Conservation (phyloP, 2,888 invertebrate genomes). For the Drosophila nigricruria region DNA sequence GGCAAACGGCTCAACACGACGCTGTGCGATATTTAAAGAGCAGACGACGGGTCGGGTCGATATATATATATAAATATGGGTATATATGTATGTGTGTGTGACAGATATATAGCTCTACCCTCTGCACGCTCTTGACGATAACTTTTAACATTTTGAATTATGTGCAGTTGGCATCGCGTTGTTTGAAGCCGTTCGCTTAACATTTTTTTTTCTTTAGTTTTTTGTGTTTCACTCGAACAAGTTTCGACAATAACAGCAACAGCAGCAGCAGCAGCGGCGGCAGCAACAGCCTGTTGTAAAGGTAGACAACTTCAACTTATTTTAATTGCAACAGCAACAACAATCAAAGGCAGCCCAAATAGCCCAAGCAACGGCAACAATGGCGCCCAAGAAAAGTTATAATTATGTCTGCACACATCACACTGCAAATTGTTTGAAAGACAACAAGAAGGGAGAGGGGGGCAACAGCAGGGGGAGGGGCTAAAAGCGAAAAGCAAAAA, state of each 20-base stretch:
- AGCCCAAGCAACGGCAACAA: slow-evolving; percentile 40
- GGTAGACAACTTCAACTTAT: slow-evolving; percentile 81
- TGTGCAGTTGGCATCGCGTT: slow-evolving; percentile 63
- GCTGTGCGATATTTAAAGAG: slow-evolving; percentile 59
- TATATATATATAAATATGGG: background rate
- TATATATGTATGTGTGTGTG: background rate
- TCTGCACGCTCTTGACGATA: slow-evolving; percentile 72
- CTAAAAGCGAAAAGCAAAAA: slow-evolving; percentile 1
- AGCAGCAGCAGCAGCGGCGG: slow-evolving; percentile 8
- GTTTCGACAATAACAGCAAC: slow-evolving; percentile 49
- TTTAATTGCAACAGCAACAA: slow-evolving; percentile 73
- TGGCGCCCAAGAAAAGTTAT: slow-evolving; percentile 70
- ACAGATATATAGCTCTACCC: slow-evolving; percentile 2
- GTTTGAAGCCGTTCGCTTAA: slow-evolving; percentile 64
- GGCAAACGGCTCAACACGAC: slow-evolving; percentile 29
- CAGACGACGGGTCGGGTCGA: slow-evolving; percentile 26
- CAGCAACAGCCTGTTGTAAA: slow-evolving; percentile 66
- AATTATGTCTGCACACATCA: slow-evolving; percentile 68
- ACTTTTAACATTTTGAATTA: slow-evolving; percentile 81
- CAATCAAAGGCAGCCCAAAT: slow-evolving; percentile 34
- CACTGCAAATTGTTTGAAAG: slow-evolving; percentile 46
- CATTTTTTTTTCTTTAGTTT: slow-evolving; percentile 21
- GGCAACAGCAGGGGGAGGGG: background rate
- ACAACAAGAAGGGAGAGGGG: background rate
- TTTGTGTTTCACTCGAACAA: slow-evolving; percentile 63